Base-by-base conservation (phyloP, 2,113 vertebrate species). In the Rhinolophus sinicus region DNA sequence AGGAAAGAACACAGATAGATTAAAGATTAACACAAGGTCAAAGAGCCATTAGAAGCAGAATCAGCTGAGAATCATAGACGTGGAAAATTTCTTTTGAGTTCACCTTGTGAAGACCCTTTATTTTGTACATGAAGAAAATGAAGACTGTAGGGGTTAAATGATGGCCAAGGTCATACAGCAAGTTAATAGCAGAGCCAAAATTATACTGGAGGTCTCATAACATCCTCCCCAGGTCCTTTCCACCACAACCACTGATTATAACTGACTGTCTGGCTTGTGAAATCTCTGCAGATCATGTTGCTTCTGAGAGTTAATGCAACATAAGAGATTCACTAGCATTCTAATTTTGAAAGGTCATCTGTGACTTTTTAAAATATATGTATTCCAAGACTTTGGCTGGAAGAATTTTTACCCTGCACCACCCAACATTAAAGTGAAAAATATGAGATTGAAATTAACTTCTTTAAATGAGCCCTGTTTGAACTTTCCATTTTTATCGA, bases 161-260 rank as follows among this genome's bases (percentile, higher is more conserved):
- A 70, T 65, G 93, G 54, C 47, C 89, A 95, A 96, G 96, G 93
- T 97, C 96, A 95, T 40, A 78, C 5, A 33, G 82, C 56, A 95
- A 97, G 69, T 90, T 83, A 65, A 87, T 38, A 91, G 21, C 60
- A 88, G 64, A 94, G 60, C 56, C 92, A 83, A 70, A 94, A 72
- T 97, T 78, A 83, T 50, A 50, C 86, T 75, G 62, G 58, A 97
- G 47, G 89, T 90, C 89, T 95, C 52, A 33, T 90, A 92, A 89
- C 64, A n/a, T 30, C 22, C 16, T 87, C 30, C 21, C 28, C 40
- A 78, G 64, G 7, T 18, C 26, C 33, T 93, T 93, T 84, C 67
- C 35, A 87, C 62, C 22, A 35, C 67, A 93, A 69, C 12, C 82
- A 76, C 69, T 96, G 88, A 95, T 94, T 87, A 40, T 76, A 80